A percentile compares a stretch with the other conserved stretches of the same genome.
Evolutionary conservation across 2,797 vertebrate species (phyloP).

Genomic region (Threskiornis aethiopicus): DNA sequence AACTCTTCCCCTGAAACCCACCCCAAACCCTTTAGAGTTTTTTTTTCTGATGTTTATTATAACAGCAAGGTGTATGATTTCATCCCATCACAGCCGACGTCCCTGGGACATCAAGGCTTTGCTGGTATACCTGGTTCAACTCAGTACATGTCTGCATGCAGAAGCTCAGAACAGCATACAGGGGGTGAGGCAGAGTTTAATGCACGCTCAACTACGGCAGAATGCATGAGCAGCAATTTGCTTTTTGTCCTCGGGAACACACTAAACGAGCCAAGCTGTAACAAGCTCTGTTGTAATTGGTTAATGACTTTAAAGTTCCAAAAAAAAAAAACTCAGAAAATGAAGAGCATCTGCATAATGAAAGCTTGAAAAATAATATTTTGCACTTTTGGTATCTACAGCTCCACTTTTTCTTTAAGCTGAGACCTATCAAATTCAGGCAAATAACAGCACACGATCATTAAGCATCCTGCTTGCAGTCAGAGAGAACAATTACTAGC

Average conservation of each 20-base stretch:
- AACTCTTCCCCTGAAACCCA: not conserved
- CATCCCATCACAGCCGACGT: fast-evolving
- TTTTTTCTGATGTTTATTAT: not conserved
- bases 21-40: fast-evolving
- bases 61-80: not conserved
- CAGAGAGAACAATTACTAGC: not conserved
- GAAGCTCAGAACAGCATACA: not conserved
- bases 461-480: not conserved
- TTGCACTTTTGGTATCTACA: not conserved
- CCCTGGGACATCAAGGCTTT: not conserved
- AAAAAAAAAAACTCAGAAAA: not conserved
- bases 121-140: not conserved
- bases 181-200: not conserved
- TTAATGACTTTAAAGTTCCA: not conserved
- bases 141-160: not conserved
- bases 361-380: not conserved
- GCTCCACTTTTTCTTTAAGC: too few relatives aligned
- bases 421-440: not conserved
- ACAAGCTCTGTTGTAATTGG: not conserved
- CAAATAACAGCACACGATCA: not conserved
- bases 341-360: not conserved
- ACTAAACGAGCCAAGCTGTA: not conserved
- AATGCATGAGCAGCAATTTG: not conserved
- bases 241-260: not conserved
- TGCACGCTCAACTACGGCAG: not conserved